Evolutionary conservation across 2,888 invertebrate species (phyloP), one percentile per base, ranked within the genome.

Genomic region (Plemyria rubiginata): DNA sequence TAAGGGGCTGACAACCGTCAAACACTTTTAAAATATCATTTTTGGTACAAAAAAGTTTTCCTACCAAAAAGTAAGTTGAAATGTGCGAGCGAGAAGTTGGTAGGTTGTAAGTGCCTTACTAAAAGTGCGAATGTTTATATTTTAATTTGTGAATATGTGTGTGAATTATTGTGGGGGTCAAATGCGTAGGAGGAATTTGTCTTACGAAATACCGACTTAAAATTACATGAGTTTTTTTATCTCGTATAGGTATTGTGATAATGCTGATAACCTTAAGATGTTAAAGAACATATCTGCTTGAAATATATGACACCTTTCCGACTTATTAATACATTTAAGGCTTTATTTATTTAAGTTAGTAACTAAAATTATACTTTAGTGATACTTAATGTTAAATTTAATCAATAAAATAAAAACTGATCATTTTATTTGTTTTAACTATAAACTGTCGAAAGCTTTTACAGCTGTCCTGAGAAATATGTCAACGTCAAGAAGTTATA

Each of bases 321-420:
- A 48, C 40, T 50, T 28, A n/a, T 45, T 32, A 46, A 12, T 53
- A 57, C 2, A 28, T 29, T 46, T 61, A 81, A 81, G 81, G 78
- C 50, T 75, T 80, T 84, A 86, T 85, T 85, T 87, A 87, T 87
- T 86, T 82, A 79, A 78, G 78, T 76, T 72, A 72, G 67, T 66
- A 66, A 65, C 64, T 60, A 51, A 55, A 53, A 60, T 48, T 59
- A 46, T 60, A 58, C 29, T 50, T 51, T 65, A 52, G 52, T 72
- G 66, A 40, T 54, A 22, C 29, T 16, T 50, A 46, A 51, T 55
- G 45, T 43, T 38, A 56, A 45, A 40, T 41, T 54, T 48, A 45
- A 64, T 49, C 1, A 62, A 49, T 56, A 62, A 53, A 57, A 22
- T 51, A 40, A 16, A 11, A 29, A 32, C n/a, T 40, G 0, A 46